Conservation (phyloP, 1,140 invertebrate species). For the Melipona quadrifasciata region DNA sequence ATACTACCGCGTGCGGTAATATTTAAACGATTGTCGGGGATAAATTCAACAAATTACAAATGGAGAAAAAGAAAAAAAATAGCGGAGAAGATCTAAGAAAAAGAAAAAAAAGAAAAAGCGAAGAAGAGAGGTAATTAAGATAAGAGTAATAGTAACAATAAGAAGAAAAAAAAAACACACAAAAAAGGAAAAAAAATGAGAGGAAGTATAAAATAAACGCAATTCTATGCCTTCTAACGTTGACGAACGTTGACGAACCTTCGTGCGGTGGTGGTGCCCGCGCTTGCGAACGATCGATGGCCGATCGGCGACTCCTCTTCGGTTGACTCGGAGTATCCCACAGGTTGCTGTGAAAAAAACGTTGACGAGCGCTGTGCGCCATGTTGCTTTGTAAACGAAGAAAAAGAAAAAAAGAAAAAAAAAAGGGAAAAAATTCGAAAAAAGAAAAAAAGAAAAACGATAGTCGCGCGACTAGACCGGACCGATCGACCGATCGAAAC, state of each 20-base stretch:
- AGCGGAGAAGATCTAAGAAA: neutral
- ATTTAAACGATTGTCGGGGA: slow-evolving; percentile 72
- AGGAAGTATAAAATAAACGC: slow-evolving; percentile 58
- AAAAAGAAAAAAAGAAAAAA: neutral
- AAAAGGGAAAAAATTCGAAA: neutral
- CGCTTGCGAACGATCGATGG: neutral
- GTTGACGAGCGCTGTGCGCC: slow-evolving; percentile 20
- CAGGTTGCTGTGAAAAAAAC: slow-evolving; percentile 25
- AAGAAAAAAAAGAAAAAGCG: neutral
- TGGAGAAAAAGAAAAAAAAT: neutral
- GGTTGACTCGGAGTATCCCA: slow-evolving; percentile 37
- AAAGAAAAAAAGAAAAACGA: too few species aligned
- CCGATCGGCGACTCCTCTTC: slow-evolving; percentile 26
- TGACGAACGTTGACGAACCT: slow-evolving; percentile 76
- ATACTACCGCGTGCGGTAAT: slow-evolving; percentile 78
- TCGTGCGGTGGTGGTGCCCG: slow-evolving; percentile 74
- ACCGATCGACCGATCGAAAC: slow-evolving; percentile 1
- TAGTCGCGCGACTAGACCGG: neutral
- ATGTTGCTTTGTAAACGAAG: slow-evolving; percentile 3
- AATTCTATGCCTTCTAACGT: slow-evolving; percentile 77
- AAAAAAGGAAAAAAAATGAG: slow-evolving; percentile 4
- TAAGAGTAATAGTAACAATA: neutral
- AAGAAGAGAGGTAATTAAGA: slow-evolving; percentile 20
- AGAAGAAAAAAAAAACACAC: too few species aligned
- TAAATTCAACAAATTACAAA: slow-evolving; percentile 51